Evolutionary conservation across 2,888 invertebrate genomes (phyloP).

Genomic region (Polia nebulosa): DNA sequence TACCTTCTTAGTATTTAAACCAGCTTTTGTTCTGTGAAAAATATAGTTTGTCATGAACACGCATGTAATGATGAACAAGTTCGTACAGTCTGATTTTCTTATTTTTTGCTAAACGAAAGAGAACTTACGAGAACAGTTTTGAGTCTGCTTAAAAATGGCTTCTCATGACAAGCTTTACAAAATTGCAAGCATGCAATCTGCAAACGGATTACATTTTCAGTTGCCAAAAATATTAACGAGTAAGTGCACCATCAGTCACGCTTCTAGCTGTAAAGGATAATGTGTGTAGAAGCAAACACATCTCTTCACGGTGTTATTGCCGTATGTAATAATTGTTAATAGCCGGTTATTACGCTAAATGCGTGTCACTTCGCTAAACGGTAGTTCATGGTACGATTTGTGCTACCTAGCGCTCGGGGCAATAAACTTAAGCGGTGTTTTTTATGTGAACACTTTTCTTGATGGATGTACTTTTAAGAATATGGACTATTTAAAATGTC

Average conservation of each 20-base stretch:
- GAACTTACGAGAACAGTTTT: too few species aligned
- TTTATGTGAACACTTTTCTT: conserved; percentile 7
- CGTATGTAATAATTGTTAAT: conserved; percentile 45
- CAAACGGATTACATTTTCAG: background rate
- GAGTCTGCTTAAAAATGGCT: background rate
- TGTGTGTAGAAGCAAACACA: conserved; percentile 23
- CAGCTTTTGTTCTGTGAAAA: too few species aligned
- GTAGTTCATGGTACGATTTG: conserved; percentile 43
- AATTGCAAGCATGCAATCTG: background rate
- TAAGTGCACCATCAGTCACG: conserved; percentile 36
- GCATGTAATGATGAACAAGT: too few species aligned
- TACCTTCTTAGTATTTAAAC: too few species aligned
- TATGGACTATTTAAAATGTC: too few species aligned
- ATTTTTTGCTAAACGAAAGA: too few species aligned
- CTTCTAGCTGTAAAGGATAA: conserved; percentile 48
- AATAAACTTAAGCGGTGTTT: conserved; percentile 22
- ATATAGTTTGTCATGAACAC: too few species aligned
- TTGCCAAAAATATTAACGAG: conserved; percentile 16
- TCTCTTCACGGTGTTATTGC: conserved; percentile 37
- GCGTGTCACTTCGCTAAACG: conserved; percentile 49
- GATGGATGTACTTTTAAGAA: background rate
- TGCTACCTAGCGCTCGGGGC: conserved; percentile 29
- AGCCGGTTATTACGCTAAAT: conserved; percentile 41
- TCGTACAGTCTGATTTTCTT: too few species aligned
- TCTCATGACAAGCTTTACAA: background rate